Conservation (phyloP, 2,797 vertebrate species). For the Synanceia verrucosa region DNA sequence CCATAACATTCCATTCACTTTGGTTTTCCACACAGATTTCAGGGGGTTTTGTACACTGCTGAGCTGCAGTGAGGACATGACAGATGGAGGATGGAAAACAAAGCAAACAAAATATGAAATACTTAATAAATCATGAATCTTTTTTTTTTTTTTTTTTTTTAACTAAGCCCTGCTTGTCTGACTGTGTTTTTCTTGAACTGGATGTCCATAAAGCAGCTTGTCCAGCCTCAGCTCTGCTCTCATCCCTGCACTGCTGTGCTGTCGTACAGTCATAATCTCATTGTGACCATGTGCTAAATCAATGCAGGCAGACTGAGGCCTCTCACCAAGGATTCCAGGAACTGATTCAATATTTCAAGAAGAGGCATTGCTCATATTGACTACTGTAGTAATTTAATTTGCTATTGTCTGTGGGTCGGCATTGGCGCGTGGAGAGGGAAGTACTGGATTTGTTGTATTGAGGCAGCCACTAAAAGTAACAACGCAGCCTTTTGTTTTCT, state of each 20-base stretch:
- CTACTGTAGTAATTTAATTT: conserved; percentile 65
- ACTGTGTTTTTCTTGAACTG: conserved; percentile 9
- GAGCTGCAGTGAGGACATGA: conserved; percentile 52
- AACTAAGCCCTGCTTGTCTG: conserved; percentile 31
- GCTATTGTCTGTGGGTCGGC: conserved; percentile 28
- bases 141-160: conserved; percentile 10
- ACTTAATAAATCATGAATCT: conserved; percentile 63
- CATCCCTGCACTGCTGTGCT: conserved; percentile 9
- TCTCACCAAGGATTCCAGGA: conserved; percentile 65
- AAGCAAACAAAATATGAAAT: conserved; percentile 50
- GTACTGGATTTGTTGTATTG: neutral
- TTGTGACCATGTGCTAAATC: conserved; percentile 69
- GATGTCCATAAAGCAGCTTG: neutral
- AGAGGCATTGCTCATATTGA: conserved; percentile 56
- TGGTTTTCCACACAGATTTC: conserved; percentile 50
- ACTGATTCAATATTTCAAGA: conserved; percentile 73
- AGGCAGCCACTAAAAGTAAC: neutral
- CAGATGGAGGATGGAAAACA: conserved; percentile 28
- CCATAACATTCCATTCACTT: conserved; percentile 69
- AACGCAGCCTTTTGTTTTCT: neutral
- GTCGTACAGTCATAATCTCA: conserved; percentile 57
- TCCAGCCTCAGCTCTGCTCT: neutral
- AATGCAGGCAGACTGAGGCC: conserved; percentile 64
- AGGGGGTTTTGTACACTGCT: conserved; percentile 64
- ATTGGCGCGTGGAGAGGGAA: neutral